Conservation (phyloP, 2,888 invertebrate genomes). For the Polyommatus iphigenia region DNA sequence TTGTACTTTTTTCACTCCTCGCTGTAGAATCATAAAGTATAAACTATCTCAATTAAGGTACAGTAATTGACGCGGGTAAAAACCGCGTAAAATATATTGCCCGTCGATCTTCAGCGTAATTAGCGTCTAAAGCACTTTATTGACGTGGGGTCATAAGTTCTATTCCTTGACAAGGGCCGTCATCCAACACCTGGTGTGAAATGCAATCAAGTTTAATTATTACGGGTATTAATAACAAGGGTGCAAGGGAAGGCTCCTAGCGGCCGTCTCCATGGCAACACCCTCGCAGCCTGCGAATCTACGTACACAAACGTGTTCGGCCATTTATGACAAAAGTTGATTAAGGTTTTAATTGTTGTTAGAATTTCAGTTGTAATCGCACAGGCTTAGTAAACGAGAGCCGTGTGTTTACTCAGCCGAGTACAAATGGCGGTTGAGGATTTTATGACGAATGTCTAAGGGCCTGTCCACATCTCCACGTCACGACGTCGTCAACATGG, state of each 20-base stretch:
- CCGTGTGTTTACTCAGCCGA: background rate
- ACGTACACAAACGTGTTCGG: slow-evolving; percentile 63
- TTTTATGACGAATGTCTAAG: background rate
- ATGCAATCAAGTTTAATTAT: slow-evolving; percentile 81
- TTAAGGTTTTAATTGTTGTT: slow-evolving; percentile 69
- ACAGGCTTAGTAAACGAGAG: background rate
- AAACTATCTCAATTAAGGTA: background rate
- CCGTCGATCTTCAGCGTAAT: slow-evolving; percentile 34
- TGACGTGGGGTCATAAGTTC: slow-evolving; percentile 48
- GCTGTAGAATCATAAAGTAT: background rate
- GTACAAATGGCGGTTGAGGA: background rate
- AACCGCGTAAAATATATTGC: background rate
- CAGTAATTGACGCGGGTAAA: slow-evolving; percentile 3
- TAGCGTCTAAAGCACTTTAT: slow-evolving; percentile 44
- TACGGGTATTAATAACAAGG: slow-evolving; percentile 80
- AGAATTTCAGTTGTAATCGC: slow-evolving; percentile 42
- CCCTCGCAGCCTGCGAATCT: slow-evolving; percentile 72
- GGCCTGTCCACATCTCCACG: no score
- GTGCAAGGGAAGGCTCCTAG: slow-evolving; percentile 68
- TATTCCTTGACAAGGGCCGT: slow-evolving; percentile 64
- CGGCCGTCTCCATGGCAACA: slow-evolving; percentile 69
- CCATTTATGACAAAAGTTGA: slow-evolving; percentile 74
- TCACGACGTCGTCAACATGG: no score
- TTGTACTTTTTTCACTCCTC: background rate
- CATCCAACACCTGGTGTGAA: slow-evolving; percentile 78